Conservation (phyloP, 2,113 vertebrate genomes). For the Taxidea taxus region DNA sequence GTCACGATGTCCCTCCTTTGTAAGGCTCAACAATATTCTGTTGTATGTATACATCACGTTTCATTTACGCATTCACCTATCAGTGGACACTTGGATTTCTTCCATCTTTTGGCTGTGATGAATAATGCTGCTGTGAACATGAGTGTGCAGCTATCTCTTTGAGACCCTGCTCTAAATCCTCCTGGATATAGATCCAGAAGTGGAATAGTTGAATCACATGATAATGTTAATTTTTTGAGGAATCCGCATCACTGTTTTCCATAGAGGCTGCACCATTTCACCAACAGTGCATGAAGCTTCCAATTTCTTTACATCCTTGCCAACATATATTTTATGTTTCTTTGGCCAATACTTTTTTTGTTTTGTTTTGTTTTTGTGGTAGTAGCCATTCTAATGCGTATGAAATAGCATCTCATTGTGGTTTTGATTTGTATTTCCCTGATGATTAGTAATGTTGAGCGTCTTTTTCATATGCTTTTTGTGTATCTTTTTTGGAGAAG, state of each 20-base stretch:
- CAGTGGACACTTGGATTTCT: not conserved
- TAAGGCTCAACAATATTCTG: not conserved
- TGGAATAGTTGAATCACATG: not conserved
- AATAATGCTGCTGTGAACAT: not conserved
- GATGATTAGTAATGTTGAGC: not conserved
- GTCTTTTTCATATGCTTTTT: not conserved
- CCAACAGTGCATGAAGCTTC: not conserved
- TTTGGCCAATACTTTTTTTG: not conserved
- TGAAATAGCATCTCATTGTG: not conserved
- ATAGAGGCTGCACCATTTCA: not conserved
- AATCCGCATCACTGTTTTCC: not conserved
- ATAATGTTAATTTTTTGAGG: not conserved
- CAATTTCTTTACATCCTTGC: not conserved
- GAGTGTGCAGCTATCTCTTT: not conserved
- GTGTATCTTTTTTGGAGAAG: not conserved
- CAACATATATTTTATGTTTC: not conserved
- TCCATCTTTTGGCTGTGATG: not conserved
- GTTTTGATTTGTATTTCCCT: not conserved
- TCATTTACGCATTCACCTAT: not conserved
- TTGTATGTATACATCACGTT: not conserved
- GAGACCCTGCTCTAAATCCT: not conserved
- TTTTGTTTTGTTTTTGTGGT: not conserved
- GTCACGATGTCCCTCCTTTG: not conserved
- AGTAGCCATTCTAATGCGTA: not conserved
- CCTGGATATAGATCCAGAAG: not conserved